These are phyloP conservation scores for Rhinoraja longicauda DNA, from an alignment of 2,797 vertebrate species.

Conservation along the genomic window DNA sequence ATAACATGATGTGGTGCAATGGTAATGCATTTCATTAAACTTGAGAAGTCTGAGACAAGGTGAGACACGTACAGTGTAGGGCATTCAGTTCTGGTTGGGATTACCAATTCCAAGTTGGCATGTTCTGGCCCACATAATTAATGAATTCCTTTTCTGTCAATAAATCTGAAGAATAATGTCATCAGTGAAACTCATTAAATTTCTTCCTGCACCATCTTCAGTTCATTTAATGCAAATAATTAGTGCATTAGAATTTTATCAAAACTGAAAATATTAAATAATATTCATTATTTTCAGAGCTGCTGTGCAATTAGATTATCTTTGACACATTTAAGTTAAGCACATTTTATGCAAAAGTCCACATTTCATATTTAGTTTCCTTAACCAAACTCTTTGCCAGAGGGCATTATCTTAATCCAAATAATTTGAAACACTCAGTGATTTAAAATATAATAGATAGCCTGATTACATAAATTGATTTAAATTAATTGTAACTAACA, in stretches of 20 bases:
- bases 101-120: too few relatives aligned
- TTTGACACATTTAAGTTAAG: background rate
- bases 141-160: background rate
- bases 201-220: background rate
- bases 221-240: background rate
- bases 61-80: too few relatives aligned
- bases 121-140: background rate
- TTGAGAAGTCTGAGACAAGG: too few relatives aligned
- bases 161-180: background rate
- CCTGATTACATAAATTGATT: constrained; percentile 21
- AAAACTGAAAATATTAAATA: background rate
- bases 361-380: background rate
- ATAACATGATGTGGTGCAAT: too few relatives aligned
- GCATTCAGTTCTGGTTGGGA: too few relatives aligned
- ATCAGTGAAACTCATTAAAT: background rate
- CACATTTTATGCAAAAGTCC: background rate
- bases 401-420: constrained; percentile 2
- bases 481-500: background rate
- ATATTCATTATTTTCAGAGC: background rate
- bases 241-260: background rate
- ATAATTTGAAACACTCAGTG: background rate
- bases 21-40: too few relatives aligned
- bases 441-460: background rate
- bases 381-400: background rate
- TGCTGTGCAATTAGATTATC: background rate